These are phyloP conservation scores for Tiaroga cobitis DNA, from an alignment of 2,797 vertebrate species.

Conservation along the genomic window DNA sequence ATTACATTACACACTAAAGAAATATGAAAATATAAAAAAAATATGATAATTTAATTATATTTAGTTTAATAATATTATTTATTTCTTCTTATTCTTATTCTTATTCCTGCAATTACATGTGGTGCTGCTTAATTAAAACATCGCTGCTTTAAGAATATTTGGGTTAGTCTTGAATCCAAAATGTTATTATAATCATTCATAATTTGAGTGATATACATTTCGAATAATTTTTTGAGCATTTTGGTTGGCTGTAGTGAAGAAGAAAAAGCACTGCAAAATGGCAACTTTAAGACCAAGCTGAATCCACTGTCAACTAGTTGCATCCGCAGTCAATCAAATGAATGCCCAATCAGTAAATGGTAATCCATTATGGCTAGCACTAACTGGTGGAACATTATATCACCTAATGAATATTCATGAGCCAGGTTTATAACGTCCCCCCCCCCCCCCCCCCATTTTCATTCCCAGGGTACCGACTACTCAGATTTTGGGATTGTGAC, in stretches of 20 bases:
- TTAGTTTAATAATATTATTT: too few relatives aligned
- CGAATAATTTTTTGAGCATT: background rate
- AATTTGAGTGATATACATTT: background rate
- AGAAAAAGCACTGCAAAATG: background rate
- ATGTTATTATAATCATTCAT: background rate
- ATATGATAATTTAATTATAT: too few relatives aligned
- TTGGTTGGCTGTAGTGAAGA: background rate
- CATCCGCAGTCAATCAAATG: background rate
- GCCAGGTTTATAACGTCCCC: background rate
- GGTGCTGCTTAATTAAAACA: background rate
- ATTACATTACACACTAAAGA: too few relatives aligned
- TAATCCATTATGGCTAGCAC: background rate
- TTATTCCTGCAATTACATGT: background rate
- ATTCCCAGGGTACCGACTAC: background rate
- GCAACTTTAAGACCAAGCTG: background rate
- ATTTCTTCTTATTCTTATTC: too few relatives aligned
- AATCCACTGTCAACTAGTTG: background rate
- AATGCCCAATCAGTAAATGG: background rate
- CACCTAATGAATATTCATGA: background rate
- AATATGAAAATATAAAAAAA: too few relatives aligned
- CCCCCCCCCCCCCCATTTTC: background rate
- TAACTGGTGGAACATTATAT: background rate
- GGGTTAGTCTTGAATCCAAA: background rate
- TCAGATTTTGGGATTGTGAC: background rate
- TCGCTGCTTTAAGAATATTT: background rate